Conservation (phyloP, 2,113 vertebrate genomes). For the Brienomyrus longianalis region DNA sequence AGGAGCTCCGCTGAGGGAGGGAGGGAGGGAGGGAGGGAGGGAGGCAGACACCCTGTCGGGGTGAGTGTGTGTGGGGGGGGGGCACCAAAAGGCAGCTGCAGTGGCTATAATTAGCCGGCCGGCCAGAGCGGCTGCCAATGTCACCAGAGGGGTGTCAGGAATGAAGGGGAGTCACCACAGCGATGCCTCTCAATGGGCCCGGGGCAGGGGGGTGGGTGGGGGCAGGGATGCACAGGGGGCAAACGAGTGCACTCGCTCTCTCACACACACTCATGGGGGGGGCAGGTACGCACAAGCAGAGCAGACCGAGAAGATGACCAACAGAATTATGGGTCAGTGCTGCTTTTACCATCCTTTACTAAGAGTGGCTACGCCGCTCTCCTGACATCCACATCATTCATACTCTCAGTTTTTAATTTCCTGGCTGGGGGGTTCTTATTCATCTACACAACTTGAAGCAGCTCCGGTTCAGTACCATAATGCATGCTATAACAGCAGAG, state of each 20-base stretch:
- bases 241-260: constrained; percentile 4
- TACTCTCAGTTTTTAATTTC: background rate
- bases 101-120: constrained; percentile 76
- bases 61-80: too few relatives aligned
- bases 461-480: background rate
- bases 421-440: background rate
- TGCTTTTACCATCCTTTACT: background rate
- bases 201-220: too few relatives aligned
- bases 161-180: constrained; percentile 21
- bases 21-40: too few relatives aligned
- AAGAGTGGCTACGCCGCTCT: background rate
- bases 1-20: constrained; percentile 2
- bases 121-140: constrained; percentile 49
- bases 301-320: constrained; percentile 36
- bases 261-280: background rate
- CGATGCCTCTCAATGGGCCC: background rate
- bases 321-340: background rate
- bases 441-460: background rate
- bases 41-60: constrained; percentile 71
- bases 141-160: constrained; percentile 35
- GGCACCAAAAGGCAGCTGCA: constrained; percentile 79
- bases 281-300: constrained; percentile 7
- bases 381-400: background rate
- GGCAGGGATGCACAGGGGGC: background rate
- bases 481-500: background rate